Evolutionary conservation across 1,140 invertebrate species (phyloP).

Genomic region (Drosophila guanche): DNA sequence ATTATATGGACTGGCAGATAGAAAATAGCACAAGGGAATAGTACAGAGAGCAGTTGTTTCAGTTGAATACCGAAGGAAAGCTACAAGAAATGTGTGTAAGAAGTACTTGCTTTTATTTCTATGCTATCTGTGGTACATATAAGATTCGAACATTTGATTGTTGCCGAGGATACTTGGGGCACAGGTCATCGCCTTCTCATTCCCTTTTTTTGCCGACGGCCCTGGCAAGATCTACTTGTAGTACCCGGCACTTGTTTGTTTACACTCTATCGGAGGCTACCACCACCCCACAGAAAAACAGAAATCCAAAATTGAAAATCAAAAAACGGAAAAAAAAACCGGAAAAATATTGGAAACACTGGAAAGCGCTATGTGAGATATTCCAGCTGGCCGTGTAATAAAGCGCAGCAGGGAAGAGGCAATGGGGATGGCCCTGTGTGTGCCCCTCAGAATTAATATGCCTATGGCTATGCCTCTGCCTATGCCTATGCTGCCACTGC

Average conservation of each 20-base stretch:
- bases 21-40: neutral
- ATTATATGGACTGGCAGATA: neutral
- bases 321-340: slow-evolving; percentile 1
- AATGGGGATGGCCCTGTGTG: neutral
- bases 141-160: too few species aligned
- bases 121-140: too few species aligned
- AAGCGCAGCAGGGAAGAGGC: slow-evolving; percentile 11
- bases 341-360: slow-evolving; percentile 12
- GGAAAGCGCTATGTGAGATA: slow-evolving; percentile 62
- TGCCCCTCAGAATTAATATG: too few species aligned
- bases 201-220: neutral
- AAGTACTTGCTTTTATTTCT: neutral
- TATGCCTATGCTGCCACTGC: neutral
- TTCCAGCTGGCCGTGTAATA: slow-evolving; percentile 63
- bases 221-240: slow-evolving; percentile 12
- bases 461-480: neutral
- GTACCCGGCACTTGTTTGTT: slow-evolving; percentile 64
- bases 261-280: slow-evolving; percentile 29
- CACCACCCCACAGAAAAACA: neutral
- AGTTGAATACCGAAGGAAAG: neutral
- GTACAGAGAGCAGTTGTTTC: neutral
- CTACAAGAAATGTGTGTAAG: neutral
- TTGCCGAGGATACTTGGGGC: too few species aligned
- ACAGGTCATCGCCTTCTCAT: neutral
- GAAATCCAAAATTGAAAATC: slow-evolving; percentile 19